phyloP scores from a whole-genome alignment of 2,113 vertebrate species.

The Cathartes aura region DNA sequence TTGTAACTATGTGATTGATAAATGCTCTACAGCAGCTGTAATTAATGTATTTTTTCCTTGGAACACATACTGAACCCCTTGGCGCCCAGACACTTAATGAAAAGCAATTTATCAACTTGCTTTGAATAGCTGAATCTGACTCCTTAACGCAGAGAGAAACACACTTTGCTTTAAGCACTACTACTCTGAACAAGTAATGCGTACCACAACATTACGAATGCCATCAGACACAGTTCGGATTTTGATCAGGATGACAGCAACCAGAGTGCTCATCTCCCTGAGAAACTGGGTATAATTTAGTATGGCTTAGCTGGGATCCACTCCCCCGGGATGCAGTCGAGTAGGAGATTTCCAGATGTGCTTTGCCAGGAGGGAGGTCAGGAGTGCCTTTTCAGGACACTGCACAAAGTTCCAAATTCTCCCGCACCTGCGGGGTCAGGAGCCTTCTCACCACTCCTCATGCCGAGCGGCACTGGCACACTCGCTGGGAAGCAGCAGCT shows the following conservation, averaged over 20 bases:
- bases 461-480: not conserved
- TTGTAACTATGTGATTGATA: constrained; percentile 57
- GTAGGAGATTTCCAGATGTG: not conserved
- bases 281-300: not conserved
- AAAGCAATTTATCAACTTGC: constrained; percentile 69
- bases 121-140: constrained; percentile 41
- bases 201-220: not conserved
- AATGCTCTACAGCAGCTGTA: constrained; percentile 58
- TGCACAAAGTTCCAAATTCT: not conserved
- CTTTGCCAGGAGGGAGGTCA: not conserved
- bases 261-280: not conserved
- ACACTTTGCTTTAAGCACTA: constrained; percentile 20
- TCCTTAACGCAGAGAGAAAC: constrained; percentile 34
- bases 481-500: not conserved
- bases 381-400: not conserved
- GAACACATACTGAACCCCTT: constrained; percentile 50
- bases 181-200: not conserved
- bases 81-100: constrained; percentile 61
- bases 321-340: not conserved
- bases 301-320: not conserved
- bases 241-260: not conserved
- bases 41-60: constrained; percentile 56
- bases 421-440: not conserved
- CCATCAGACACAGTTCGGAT: not conserved
- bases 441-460: not conserved